Evolutionary conservation across 2,888 invertebrate species (phyloP).

Genomic region (Lasioglossum zephyrum): DNA sequence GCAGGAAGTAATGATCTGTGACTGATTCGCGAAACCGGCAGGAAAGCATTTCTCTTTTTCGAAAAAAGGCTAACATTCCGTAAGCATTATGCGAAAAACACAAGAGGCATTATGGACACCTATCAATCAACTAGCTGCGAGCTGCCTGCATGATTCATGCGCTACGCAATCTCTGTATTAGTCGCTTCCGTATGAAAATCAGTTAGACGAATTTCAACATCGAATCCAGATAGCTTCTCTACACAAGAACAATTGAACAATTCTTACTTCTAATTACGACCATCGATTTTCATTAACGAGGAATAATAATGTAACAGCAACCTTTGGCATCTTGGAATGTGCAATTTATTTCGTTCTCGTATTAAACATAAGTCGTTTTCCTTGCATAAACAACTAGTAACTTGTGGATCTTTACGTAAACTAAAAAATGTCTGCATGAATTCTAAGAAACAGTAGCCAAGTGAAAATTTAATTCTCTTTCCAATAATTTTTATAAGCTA

Average conservation of each 20-base stretch:
- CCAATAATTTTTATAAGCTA: not conserved
- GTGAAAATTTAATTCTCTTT: not conserved
- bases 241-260: not conserved
- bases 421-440: not conserved
- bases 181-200: not conserved
- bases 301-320: not conserved
- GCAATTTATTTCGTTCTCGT: not conserved
- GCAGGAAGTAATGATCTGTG: constrained; percentile 18
- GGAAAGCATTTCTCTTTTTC: constrained; percentile 27
- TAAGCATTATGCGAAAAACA: constrained; percentile 17
- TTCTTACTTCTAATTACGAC: not conserved
- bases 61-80: constrained; percentile 9
- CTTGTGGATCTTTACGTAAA: not conserved
- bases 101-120: constrained; percentile 22
- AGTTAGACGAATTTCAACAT: not conserved
- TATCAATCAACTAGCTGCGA: constrained; percentile 15
- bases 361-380: not conserved
- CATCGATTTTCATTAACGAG: not conserved
- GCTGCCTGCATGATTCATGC: constrained; percentile 9
- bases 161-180: not conserved
- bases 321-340: not conserved
- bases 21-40: constrained; percentile 23
- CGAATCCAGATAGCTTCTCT: not conserved
- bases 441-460: no score
- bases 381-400: not conserved